Evolutionary conservation across 2,797 vertebrate genomes (phyloP), one percentile per base, ranked within the genome.

Genomic region (Aselliscus stoliczkanus): DNA sequence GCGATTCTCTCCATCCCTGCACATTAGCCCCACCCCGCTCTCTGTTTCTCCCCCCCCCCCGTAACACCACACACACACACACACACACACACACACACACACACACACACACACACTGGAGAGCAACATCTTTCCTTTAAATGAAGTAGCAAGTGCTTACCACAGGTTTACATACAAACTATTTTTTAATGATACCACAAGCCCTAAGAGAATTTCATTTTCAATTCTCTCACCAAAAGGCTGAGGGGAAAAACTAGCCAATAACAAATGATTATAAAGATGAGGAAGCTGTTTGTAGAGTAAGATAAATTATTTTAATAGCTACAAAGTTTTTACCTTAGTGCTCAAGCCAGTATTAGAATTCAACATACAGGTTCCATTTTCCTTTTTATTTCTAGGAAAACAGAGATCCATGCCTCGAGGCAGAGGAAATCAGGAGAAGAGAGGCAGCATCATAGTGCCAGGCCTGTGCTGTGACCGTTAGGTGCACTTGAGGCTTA

Each of bases 221-320:
- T 77, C 64, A 95, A 97, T 95, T 87, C 39, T 93, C 25, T 62
- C 23, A 86, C 44, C 92, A 88, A 93, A 79, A 94, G 83, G 75
- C 86, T 89, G 17, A 13, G 93, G 23, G 31, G 90, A 96, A 82
- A 90, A 42, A 39, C 23, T 44, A 75, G 42, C 6, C 64, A 29
- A 5, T 96, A 97, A 96, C 27, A 27, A 89, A 81, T 94, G 87
- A 87, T 93, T 95, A 64, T 96, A 86, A 94, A 87, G 96, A 90
- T 90, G 86, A 88, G 62, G 4, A 37, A 90, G 21, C 58, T 94
- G 1, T 94, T 77, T 84, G 44, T 21, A 96, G 52, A 39, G 39
- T n/a, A 34, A 2, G 52, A 90, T 93, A 60, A 64, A 3, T 69
- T 70, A 75, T 77, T 83, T 23, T 54, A 94, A 86, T 25, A 82